phyloP scores from a whole-genome alignment of 92 coral and sea anemone genomes.

The Parazoanthus atlanticus region DNA sequence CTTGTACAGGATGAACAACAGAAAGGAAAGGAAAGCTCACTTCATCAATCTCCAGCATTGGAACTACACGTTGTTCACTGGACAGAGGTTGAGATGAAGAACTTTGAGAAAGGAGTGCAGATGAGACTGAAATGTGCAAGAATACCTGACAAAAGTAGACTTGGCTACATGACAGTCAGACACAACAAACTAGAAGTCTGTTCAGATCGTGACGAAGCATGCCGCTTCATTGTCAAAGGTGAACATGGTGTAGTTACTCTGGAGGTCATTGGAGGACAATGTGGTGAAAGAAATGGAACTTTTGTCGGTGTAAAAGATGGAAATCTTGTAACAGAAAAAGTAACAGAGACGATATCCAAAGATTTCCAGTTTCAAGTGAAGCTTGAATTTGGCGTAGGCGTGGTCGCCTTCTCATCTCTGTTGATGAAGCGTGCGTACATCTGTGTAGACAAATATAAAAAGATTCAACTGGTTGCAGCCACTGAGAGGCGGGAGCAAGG shows the following conservation, averaged over 20 bases:
- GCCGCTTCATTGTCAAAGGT: conserved; percentile 41
- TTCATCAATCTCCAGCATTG: background rate
- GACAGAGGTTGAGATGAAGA: conserved; percentile 54
- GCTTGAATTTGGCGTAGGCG: conserved; percentile 57
- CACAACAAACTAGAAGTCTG: background rate
- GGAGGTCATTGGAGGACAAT: background rate
- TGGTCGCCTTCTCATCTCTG: conserved; percentile 41
- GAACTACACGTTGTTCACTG: conserved; percentile 56
- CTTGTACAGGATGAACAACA: background rate
- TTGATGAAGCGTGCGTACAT: conserved; percentile 2
- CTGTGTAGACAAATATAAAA: conserved; percentile 22
- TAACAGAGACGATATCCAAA: background rate
- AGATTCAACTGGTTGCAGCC: background rate
- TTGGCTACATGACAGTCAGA: background rate
- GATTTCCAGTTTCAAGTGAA: conserved; percentile 38
- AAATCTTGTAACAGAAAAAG: conserved; percentile 3
- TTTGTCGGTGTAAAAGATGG: background rate
- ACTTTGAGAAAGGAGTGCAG: conserved; percentile 51
- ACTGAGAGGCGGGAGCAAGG: conserved; percentile 38
- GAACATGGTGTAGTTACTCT: conserved; percentile 36
- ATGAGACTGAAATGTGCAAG: conserved; percentile 45
- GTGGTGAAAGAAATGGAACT: background rate
- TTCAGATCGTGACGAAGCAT: conserved; percentile 28
- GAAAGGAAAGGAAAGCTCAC: background rate
- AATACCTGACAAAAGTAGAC: too few species aligned